Evolutionary conservation across 2,888 invertebrate genomes (phyloP).

Genomic region (Catocala nupta): DNA sequence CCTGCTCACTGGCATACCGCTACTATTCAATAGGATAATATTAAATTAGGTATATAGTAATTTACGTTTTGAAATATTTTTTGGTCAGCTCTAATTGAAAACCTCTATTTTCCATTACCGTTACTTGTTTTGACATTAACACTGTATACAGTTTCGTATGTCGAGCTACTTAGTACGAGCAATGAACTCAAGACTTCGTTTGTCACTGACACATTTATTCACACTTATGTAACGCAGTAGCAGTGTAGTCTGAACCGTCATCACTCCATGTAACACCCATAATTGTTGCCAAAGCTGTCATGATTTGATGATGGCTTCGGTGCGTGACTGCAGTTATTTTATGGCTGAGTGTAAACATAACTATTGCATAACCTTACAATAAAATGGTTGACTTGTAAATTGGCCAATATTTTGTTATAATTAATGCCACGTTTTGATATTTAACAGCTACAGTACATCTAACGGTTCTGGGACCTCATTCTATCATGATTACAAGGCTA

Average conservation of each 20-base stretch:
- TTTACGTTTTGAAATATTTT: no score
- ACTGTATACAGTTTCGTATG: no score
- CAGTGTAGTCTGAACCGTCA: constrained; percentile 9
- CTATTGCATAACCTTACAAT: constrained; percentile 13
- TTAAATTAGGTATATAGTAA: no score
- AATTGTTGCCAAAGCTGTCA: constrained; percentile 39
- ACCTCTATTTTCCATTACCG: no score
- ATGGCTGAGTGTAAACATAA: constrained; percentile 16
- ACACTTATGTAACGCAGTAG: constrained; percentile 36
- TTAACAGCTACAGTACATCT: no score
- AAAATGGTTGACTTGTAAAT: not conserved
- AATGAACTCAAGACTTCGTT: constrained; percentile 22
- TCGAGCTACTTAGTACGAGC: no score
- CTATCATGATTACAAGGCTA: no score
- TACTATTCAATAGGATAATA: no score
- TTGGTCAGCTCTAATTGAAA: no score
- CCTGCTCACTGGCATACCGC: no score
- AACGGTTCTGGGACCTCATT: no score
- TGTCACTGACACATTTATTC: constrained; percentile 48
- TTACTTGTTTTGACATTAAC: no score
- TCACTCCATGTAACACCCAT: constrained; percentile 40
- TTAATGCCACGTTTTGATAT: not conserved
- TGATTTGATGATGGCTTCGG: constrained; percentile 39
- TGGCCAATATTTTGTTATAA: not conserved
- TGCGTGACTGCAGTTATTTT: constrained; percentile 27